These are phyloP conservation scores for Enteromius unitaeniatus DNA, from an alignment of 2,797 vertebrate genomes.

Conservation along the genomic window DNA sequence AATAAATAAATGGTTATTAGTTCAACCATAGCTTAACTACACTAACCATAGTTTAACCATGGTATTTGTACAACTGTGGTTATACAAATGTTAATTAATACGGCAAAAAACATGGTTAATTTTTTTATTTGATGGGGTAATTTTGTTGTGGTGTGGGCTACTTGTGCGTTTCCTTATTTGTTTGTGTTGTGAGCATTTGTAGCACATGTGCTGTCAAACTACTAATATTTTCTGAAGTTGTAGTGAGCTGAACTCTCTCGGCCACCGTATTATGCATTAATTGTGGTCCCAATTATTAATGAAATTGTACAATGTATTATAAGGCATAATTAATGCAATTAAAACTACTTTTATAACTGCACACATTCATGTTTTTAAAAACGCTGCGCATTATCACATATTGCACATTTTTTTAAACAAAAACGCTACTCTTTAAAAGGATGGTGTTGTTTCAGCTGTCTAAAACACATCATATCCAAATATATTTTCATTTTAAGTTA, in stretches of 20 bases:
- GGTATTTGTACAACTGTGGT: neutral
- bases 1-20: too few relatives aligned
- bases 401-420: neutral
- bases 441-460: neutral
- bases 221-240: neutral
- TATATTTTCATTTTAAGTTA: neutral
- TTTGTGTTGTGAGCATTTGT: neutral
- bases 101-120: neutral
- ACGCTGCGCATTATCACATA: neutral
- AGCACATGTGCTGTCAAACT: neutral
- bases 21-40: neutral
- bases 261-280: neutral
- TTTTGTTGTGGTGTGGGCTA: neutral
- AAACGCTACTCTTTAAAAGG: too few relatives aligned
- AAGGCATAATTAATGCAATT: neutral
- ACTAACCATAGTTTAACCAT: neutral
- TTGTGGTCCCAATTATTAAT: neutral
- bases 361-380: neutral
- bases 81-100: neutral
- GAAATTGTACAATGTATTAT: neutral
- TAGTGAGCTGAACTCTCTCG: neutral
- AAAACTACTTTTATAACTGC: neutral
- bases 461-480: neutral
- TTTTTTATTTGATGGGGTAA: too few relatives aligned
- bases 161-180: neutral